A percentile compares a stretch with the other conserved stretches of the same genome.
Evolutionary conservation across 2,888 invertebrate species (phyloP).

Genomic region (Drosophila quinaria): DNA sequence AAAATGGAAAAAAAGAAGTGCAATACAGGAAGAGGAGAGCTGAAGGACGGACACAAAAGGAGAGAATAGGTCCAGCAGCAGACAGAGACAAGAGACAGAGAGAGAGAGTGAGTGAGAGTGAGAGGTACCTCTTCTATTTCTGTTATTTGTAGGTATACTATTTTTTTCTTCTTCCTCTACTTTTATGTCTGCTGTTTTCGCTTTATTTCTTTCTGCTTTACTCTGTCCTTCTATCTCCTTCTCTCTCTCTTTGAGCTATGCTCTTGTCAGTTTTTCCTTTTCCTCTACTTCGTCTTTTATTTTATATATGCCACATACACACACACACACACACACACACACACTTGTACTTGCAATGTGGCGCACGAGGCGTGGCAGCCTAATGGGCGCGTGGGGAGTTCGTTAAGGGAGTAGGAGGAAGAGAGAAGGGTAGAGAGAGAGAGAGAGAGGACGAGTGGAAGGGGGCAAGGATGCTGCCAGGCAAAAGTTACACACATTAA

Average conservation of each 20-base stretch:
- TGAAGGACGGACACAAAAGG: neutral
- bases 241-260: constrained; percentile 17
- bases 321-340: neutral
- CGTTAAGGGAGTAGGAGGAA: neutral
- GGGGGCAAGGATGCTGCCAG: constrained; percentile 47
- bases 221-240: constrained; percentile 2
- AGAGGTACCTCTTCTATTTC: constrained; percentile 7
- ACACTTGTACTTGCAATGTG: constrained; percentile 50
- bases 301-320: constrained; percentile 50
- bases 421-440: no score
- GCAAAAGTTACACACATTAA: constrained; percentile 32
- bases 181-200: neutral
- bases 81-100: neutral
- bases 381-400: constrained; percentile 10
- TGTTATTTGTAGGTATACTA: constrained; percentile 7
- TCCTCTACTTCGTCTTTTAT: constrained; percentile 40
- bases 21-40: neutral
- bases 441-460: no score
- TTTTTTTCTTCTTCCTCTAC: neutral
- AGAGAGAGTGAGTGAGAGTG: neutral
- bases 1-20: no score
- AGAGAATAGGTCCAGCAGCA: neutral
- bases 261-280: constrained; percentile 30
- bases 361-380: constrained; percentile 56
- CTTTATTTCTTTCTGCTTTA: neutral